phyloP scores from a whole-genome alignment of 1,140 invertebrate species.

The Phortica variegata region DNA sequence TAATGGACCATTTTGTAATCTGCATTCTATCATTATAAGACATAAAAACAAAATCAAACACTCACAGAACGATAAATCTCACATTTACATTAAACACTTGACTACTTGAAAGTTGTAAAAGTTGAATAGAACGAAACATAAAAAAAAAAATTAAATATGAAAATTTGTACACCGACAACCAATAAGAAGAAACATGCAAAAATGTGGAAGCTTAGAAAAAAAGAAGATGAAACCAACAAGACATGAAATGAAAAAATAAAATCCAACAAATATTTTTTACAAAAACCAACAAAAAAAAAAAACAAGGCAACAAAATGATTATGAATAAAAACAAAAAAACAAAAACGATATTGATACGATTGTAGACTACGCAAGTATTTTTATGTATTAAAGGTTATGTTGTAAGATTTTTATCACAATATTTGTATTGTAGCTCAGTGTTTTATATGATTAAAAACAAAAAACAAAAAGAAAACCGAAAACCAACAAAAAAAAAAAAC shows the following conservation, averaged over 20 bases:
- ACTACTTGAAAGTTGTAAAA: no score
- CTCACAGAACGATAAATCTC: no score
- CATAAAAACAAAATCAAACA: no score
- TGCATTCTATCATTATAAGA: no score
- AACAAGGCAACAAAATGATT: conserved; percentile 2
- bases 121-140: no score
- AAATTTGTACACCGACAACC: conserved; percentile 22
- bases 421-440: conserved; percentile 58
- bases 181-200: conserved; percentile 25
- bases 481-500: conserved; percentile 25
- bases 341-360: conserved; percentile 44
- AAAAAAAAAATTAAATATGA: no score
- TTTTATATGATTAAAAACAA: conserved; percentile 52
- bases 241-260: conserved; percentile 2
- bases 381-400: conserved; percentile 57
- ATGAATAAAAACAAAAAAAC: conserved; percentile 5
- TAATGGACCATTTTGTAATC: no score
- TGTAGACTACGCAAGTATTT: conserved; percentile 57
- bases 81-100: no score
- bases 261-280: conserved; percentile 22
- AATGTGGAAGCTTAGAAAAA: conserved; percentile 9
- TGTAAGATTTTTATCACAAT: conserved; percentile 57
- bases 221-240: conserved; percentile 13
- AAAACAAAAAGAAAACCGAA: conserved; percentile 13
- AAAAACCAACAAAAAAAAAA: conserved; percentile 23